Evolutionary conservation across 2,888 invertebrate genomes (phyloP).

Genomic region (Shargacucullia verbasci): DNA sequence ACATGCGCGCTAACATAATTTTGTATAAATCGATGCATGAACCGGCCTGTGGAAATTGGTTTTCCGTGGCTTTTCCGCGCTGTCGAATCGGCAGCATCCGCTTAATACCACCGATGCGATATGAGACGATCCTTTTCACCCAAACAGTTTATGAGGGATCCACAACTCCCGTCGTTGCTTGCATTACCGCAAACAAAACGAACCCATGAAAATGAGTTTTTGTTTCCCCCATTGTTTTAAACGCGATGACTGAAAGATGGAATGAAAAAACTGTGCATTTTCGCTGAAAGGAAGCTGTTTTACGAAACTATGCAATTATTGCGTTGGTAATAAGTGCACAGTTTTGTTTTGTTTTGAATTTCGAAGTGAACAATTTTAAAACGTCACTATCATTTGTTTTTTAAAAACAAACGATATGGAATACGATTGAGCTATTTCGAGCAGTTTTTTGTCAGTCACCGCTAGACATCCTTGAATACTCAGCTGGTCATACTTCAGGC

Average conservation of each 20-base stretch:
- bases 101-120: slow-evolving; percentile 69
- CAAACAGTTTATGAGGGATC: slow-evolving; percentile 73
- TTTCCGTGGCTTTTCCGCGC: slow-evolving; percentile 72
- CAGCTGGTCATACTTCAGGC: slow-evolving; percentile 50
- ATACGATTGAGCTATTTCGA: slow-evolving; percentile 8
- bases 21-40: slow-evolving; percentile 57
- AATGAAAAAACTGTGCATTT: slow-evolving; percentile 51
- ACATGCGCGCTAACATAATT: slow-evolving; percentile 55
- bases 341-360: slow-evolving; percentile 18
- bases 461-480: slow-evolving; percentile 55
- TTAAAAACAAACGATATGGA: slow-evolving; percentile 15
- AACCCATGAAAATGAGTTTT: slow-evolving; percentile 69
- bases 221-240: slow-evolving; percentile 68
- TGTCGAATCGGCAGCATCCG: slow-evolving; percentile 63
- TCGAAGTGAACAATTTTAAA: slow-evolving; percentile 6
- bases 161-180: slow-evolving; percentile 72
- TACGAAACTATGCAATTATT: too few relatives aligned
- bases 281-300: slow-evolving; percentile 32
- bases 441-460: slow-evolving; percentile 24
- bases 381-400: slow-evolving; percentile 11
- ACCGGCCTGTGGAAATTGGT: slow-evolving; percentile 68
- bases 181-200: slow-evolving; percentile 77
- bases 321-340: slow-evolving; percentile 21
- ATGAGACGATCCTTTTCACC: slow-evolving; percentile 67
- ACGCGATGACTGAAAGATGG: slow-evolving; percentile 55